Percentiles rank a stretch among this genome's conserved stretches.
Evolutionary conservation across 1,140 invertebrate genomes (phyloP).

Genomic region (Zaprionus ghesquierei): DNA sequence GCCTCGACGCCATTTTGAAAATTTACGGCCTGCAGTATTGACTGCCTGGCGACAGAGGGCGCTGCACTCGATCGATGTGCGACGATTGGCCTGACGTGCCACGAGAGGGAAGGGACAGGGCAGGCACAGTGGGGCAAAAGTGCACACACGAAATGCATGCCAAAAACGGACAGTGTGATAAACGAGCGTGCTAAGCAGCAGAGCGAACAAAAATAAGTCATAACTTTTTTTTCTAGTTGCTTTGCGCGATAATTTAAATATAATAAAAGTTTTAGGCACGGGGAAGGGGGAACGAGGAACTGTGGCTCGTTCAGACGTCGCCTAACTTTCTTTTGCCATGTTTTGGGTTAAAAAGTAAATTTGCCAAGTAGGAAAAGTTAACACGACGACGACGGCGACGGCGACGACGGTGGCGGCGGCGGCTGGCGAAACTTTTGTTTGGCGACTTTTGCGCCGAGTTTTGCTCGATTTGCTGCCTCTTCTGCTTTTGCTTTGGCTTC

Average conservation of each 20-base stretch:
- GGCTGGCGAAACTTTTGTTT: conserved; percentile 62
- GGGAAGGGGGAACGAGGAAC: neutral
- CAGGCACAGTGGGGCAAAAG: no score
- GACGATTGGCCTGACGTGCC: no score
- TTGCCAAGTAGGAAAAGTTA: conserved; percentile 41
- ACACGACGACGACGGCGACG: conserved; percentile 20
- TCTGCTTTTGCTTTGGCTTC: conserved; percentile 22
- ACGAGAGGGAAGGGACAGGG: neutral
- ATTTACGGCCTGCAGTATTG: conserved; percentile 14
- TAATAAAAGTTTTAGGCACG: conserved; percentile 49
- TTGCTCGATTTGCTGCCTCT: conserved; percentile 25
- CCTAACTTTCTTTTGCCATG: conserved; percentile 49
- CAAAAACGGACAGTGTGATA: neutral
- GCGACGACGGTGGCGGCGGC: conserved; percentile 18
- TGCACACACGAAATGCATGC: neutral
- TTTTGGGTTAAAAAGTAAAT: conserved; percentile 50
- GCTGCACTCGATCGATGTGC: conserved; percentile 29
- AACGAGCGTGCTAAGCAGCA: neutral
- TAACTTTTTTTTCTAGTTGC: conserved; percentile 21
- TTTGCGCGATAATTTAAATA: conserved; percentile 61
- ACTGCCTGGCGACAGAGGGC: conserved; percentile 9
- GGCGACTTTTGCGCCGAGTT: conserved; percentile 60
- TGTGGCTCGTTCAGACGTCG: conserved; percentile 22
- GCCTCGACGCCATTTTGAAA: conserved; percentile 34
- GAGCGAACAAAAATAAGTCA: neutral